Evolutionary conservation across 2,113 vertebrate species (phyloP), one percentile per base, ranked within the genome.

Genomic region (Oceanodroma tethys): DNA sequence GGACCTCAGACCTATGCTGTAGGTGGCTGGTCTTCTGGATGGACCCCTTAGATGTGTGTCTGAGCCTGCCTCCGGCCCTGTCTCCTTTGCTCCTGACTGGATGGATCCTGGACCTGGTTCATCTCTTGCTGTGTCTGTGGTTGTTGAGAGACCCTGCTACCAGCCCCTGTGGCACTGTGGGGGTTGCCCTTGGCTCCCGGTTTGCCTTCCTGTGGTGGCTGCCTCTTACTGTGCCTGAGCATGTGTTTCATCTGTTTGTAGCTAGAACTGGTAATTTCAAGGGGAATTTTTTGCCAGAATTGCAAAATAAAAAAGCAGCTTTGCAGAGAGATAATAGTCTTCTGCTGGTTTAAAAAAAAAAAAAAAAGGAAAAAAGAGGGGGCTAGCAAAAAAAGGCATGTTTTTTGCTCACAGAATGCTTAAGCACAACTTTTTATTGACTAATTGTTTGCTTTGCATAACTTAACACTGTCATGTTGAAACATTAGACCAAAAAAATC

Each of bases 111-210:
- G 20, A 25, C 13, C 19, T 72, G 8, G 30, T 43, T 13, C 20
- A 17, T 42, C 34, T 55, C 9, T 0, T 29, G 10, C 42, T 63
- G 22, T 29, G 16, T 59, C 42, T 47, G 15, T 48, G 68, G 29
- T 19, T 63, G 18, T 26, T n/a, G 20, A 59, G 50, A 55, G 25
- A 40, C 12, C 9, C 27, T 70, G 32, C 25, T 45, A 22, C 6
- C 22, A 43, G 19, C 14, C 16, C 2, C 16, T 2, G 1, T 0
- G 3, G 16, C 21, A 14, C 45, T 67, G 21, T 34, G 25, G 43
- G 13, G 13, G 11, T 71, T n/a, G 22, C 16, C 48, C 20, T 3
- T 2, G 34, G 29, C 73, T 80, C 42, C 16, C 2, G 2, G 7
- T 29, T 90, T 29, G 9, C 11, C 34, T 72, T 65, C 47, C 26